Percentiles rank a stretch among this genome's conserved stretches.
Conservation (phyloP, 2,113 vertebrate species). For the Passer domesticus region DNA sequence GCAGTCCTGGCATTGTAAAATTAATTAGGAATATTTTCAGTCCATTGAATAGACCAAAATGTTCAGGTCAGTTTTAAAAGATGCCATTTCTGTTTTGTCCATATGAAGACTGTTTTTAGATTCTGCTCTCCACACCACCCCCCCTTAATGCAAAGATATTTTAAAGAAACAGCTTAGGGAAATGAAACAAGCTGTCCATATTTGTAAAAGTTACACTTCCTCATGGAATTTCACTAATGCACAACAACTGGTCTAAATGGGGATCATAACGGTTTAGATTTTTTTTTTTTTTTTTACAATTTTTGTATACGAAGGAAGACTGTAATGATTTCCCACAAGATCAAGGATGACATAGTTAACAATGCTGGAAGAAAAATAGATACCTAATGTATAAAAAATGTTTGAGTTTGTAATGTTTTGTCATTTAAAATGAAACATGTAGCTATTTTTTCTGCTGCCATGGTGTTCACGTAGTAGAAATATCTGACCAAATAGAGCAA, state of each 20-base stretch:
- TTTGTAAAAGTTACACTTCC: slow-evolving; percentile 61
- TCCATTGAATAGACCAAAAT: not conserved
- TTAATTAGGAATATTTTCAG: not conserved
- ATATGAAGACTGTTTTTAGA: not conserved
- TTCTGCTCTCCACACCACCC: not conserved
- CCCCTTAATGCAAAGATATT: not conserved
- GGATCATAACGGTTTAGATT: slow-evolving; percentile 1
- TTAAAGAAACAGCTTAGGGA: slow-evolving; percentile 20
- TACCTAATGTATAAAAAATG: not conserved
- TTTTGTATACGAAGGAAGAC: not conserved
- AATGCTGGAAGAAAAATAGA: not conserved
- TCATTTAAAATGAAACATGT: not conserved
- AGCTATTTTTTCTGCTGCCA: not conserved
- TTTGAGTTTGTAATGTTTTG: not conserved
- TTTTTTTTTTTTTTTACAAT: not conserved
- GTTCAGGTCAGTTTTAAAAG: not conserved
- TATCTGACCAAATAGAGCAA: not conserved
- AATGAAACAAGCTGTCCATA: slow-evolving; percentile 53
- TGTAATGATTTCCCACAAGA: not conserved
- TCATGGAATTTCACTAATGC: slow-evolving; percentile 54
- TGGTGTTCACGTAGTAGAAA: not conserved
- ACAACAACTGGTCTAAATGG: slow-evolving; percentile 50
- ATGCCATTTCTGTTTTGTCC: not conserved
- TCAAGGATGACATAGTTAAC: not conserved
- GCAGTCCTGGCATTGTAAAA: not conserved